These are phyloP conservation scores for Salpingus planirostris DNA, from an alignment of 2,888 invertebrate genomes.

Conservation along the genomic window DNA sequence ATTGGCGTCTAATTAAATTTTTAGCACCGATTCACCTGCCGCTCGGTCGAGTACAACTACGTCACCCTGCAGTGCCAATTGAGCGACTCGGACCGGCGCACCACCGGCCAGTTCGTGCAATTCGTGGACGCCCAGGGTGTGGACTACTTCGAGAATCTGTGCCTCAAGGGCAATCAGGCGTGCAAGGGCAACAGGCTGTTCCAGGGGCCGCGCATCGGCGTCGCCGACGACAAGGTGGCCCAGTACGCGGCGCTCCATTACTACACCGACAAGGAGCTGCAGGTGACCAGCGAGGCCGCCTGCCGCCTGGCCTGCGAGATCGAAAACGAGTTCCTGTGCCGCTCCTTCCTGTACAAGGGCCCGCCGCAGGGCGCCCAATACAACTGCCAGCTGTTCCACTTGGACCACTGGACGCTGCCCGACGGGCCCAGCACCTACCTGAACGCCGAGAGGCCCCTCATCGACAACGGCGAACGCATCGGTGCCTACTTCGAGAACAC, in stretches of 20 bases:
- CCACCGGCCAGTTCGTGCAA: slow-evolving; percentile 81
- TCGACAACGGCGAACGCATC: slow-evolving; percentile 84
- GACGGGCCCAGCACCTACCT: slow-evolving; percentile 88
- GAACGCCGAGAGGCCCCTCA: slow-evolving; percentile 80
- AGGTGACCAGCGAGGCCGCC: slow-evolving; percentile 82
- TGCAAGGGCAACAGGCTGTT: slow-evolving; percentile 77
- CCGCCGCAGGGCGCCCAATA: slow-evolving; percentile 64
- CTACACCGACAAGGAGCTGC: slow-evolving; percentile 87
- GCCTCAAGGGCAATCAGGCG: slow-evolving; percentile 73
- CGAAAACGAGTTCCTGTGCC: slow-evolving; percentile 86
- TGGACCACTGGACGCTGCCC: slow-evolving; percentile 85
- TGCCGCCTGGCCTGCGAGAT: slow-evolving; percentile 86
- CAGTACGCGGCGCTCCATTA: slow-evolving; percentile 88
- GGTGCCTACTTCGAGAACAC: slow-evolving; percentile 86
- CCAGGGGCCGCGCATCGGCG: slow-evolving; percentile 76
- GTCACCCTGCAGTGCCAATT: slow-evolving; percentile 85
- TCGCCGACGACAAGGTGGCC: slow-evolving; percentile 84
- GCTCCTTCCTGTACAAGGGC: slow-evolving; percentile 67
- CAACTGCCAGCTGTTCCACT: slow-evolving; percentile 86
- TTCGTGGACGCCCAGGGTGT: slow-evolving; percentile 78
- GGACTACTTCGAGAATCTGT: slow-evolving; percentile 85
- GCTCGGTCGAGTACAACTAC: slow-evolving; percentile 90
- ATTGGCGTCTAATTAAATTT: no score
- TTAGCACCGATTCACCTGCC: slow-evolving; percentile 81
- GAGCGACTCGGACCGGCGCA: slow-evolving; percentile 81